Conservation (phyloP, 2,113 vertebrate species). For the Callaeas wilsoni region DNA sequence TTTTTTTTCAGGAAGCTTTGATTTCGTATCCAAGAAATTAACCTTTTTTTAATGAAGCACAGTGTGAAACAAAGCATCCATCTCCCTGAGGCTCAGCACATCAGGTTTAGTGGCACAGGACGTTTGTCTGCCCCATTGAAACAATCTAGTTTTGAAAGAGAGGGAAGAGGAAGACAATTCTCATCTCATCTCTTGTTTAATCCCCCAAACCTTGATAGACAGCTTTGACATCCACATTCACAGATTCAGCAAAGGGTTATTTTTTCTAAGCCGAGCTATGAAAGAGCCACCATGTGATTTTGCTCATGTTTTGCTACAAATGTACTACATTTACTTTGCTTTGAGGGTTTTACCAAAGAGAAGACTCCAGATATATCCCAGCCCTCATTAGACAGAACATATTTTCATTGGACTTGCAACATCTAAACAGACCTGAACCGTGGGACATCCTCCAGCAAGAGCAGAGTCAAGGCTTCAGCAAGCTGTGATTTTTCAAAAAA, state of each 20-base stretch:
- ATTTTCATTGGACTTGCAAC: not conserved
- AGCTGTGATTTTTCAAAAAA: not conserved
- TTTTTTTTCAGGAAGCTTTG: not conserved
- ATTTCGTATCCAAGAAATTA: constrained; percentile 19
- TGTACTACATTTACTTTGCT: not conserved
- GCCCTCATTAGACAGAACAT: not conserved
- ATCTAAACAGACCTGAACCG: not conserved
- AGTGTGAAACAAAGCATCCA: constrained; percentile 8
- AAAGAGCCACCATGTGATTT: not conserved
- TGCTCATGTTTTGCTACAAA: not conserved
- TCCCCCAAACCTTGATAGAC: not conserved
- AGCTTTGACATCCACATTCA: not conserved
- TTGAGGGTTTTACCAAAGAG: not conserved
- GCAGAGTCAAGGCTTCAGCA: not conserved
- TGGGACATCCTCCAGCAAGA: not conserved
- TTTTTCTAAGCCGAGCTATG: not conserved
- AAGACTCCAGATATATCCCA: not conserved
- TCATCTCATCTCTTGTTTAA: not conserved
- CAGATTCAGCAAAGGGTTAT: not conserved
- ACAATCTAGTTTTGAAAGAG: not conserved
- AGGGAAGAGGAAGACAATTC: not conserved
- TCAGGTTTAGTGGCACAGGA: not conserved
- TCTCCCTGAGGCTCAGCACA: not conserved
- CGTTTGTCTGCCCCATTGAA: not conserved
- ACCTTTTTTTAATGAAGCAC: not conserved